Evolutionary conservation across 2,113 vertebrate species (phyloP).

Genomic region (Scomber japonicus): DNA sequence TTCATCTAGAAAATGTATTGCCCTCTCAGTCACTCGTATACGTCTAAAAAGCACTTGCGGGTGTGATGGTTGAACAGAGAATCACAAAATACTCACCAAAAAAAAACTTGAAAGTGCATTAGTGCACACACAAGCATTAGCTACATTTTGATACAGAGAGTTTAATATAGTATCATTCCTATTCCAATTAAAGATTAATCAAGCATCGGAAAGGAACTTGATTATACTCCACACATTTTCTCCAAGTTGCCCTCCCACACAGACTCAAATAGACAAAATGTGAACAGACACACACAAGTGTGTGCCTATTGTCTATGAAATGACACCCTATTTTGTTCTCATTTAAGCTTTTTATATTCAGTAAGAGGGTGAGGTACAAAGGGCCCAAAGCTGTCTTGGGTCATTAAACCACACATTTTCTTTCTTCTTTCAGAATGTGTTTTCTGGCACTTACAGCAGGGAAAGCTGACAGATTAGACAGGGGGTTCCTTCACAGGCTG

Average conservation of each 20-base stretch:
- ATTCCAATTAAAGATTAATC: slow-evolving; percentile 35
- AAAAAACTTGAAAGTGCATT: background rate
- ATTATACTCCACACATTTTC: slow-evolving; percentile 23
- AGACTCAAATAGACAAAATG: slow-evolving; percentile 31
- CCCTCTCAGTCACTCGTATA: slow-evolving; percentile 48
- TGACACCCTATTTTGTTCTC: slow-evolving; percentile 76
- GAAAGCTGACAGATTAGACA: slow-evolving; percentile 81
- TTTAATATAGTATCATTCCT: slow-evolving; percentile 5
- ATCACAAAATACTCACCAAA: slow-evolving; percentile 7
- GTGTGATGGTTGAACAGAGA: slow-evolving; percentile 18
- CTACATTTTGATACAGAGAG: slow-evolving; percentile 14
- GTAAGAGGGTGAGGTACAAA: slow-evolving; percentile 68
- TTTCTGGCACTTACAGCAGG: slow-evolving; percentile 73
- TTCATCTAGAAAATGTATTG: slow-evolving; percentile 50
- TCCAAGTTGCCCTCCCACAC: slow-evolving; percentile 14
- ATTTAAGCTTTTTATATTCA: slow-evolving; percentile 79
- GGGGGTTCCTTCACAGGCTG: slow-evolving; percentile 67
- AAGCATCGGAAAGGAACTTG: slow-evolving; percentile 29
- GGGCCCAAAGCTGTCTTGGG: slow-evolving; percentile 76
- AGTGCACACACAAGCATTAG: slow-evolving; percentile 5
- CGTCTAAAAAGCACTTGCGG: slow-evolving; percentile 17
- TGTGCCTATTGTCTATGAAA: slow-evolving; percentile 54
- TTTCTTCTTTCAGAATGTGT: slow-evolving; percentile 74
- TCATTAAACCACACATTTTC: slow-evolving; percentile 80
- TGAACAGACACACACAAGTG: slow-evolving; percentile 41